Evolutionary conservation across 2,888 invertebrate species (phyloP).

Genomic region (Sisyra terminalis): DNA sequence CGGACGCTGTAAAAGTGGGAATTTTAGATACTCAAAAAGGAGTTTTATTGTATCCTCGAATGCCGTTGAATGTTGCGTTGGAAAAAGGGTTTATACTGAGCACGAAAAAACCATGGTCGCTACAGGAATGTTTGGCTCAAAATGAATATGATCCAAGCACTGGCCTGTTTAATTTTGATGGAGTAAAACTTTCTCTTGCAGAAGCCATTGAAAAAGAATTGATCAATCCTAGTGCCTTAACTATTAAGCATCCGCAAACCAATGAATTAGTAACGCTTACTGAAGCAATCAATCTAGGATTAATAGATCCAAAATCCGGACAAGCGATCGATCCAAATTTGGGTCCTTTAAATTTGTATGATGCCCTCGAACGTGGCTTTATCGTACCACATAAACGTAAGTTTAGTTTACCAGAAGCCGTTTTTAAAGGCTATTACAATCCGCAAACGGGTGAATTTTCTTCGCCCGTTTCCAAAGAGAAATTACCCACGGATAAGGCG

Average conservation of each 20-base stretch:
- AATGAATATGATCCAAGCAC: conserved; percentile 61
- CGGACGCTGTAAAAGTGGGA: conserved; percentile 50
- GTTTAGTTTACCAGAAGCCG: conserved; percentile 72
- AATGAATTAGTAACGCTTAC: conserved; percentile 64
- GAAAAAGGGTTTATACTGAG: conserved; percentile 67
- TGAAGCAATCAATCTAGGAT: conserved; percentile 60
- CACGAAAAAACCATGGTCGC: conserved; percentile 61
- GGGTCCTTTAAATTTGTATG: conserved; percentile 57
- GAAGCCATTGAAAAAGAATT: conserved; percentile 58
- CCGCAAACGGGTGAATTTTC: conserved; percentile 67
- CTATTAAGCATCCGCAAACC: conserved; percentile 63
- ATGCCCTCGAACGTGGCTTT: conserved; percentile 70
- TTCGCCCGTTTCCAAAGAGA: conserved; percentile 62
- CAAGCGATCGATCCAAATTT: conserved; percentile 62
- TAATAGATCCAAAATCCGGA: conserved; percentile 68
- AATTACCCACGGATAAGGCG: conserved; percentile 65
- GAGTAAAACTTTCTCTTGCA: conserved; percentile 49
- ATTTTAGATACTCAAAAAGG: conserved; percentile 56
- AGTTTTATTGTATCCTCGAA: conserved; percentile 46
- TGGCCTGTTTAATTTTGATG: conserved; percentile 54
- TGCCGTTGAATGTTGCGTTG: conserved; percentile 62
- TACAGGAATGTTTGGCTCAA: conserved; percentile 69
- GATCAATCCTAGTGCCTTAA: conserved; percentile 59
- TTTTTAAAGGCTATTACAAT: conserved; percentile 84
- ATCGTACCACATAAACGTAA: conserved; percentile 69